phyloP scores from a whole-genome alignment of 2,113 vertebrate genomes.

The Menura novaehollandiae region DNA sequence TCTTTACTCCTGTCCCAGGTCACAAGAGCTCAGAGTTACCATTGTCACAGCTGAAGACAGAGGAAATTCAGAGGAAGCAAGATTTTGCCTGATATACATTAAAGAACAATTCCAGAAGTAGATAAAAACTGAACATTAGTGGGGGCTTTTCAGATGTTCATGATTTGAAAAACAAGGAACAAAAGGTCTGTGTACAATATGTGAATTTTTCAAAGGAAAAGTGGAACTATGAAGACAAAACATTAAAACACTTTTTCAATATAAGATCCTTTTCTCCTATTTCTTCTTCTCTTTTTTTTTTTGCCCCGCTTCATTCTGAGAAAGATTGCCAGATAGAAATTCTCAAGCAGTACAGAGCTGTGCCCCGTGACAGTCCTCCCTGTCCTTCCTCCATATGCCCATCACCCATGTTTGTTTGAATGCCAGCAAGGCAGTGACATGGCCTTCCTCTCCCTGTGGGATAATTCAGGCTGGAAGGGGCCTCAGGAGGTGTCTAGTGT shows the following conservation, averaged over 20 bases:
- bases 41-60: not conserved
- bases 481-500: not conserved
- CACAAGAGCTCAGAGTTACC: not conserved
- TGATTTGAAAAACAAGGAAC: not conserved
- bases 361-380: not conserved
- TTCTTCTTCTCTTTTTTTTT: not conserved
- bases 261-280: not conserved
- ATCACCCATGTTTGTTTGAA: not conserved
- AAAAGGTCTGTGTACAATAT: not conserved
- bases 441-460: not conserved
- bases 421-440: not conserved
- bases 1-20: not conserved
- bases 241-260: not conserved
- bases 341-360: not conserved
- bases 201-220: not conserved
- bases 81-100: not conserved
- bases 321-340: not conserved
- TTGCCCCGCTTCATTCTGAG: not conserved
- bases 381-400: accelerated
- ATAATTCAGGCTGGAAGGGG: not conserved
- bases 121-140: not conserved
- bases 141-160: not conserved
- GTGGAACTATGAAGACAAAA: not conserved
- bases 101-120: not conserved
- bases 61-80: not conserved